Percentiles rank a stretch among this genome's conserved stretches.
Evolutionary conservation across 2,888 invertebrate species (phyloP).

Genomic region (Tipula helvola): DNA sequence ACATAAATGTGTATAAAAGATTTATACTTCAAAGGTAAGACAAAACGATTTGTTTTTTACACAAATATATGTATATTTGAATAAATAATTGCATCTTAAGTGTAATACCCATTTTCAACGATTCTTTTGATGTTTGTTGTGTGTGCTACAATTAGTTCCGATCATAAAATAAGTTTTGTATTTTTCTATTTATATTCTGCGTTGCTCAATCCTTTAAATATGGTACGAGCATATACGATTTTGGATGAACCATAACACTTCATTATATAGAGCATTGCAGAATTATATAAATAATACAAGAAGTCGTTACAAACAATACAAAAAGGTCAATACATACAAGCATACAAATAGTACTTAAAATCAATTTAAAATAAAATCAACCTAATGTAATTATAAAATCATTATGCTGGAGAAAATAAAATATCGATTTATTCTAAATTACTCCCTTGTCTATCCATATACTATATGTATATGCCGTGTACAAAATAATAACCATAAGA

Average conservation of each 20-base stretch:
- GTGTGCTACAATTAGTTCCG: not conserved
- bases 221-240: not conserved
- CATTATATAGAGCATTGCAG: not conserved
- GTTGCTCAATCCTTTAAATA: not conserved
- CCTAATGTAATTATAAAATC: not conserved
- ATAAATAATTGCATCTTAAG: not conserved
- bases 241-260: not conserved
- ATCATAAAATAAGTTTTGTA: not conserved
- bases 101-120: not conserved
- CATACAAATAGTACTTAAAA: not conserved
- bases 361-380: not conserved
- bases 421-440: not conserved
- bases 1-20: not conserved
- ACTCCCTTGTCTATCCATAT: not conserved
- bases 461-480: not conserved
- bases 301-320: not conserved
- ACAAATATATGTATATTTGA: not conserved
- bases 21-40: not conserved
- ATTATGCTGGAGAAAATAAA: not conserved
- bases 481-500: not conserved
- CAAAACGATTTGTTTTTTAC: not conserved
- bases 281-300: not conserved
- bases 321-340: not conserved
- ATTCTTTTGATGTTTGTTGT: not conserved
- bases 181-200: not conserved